Evolutionary conservation across 1,140 invertebrate genomes (phyloP).

Genomic region (Drosophila parabipectinata): DNA sequence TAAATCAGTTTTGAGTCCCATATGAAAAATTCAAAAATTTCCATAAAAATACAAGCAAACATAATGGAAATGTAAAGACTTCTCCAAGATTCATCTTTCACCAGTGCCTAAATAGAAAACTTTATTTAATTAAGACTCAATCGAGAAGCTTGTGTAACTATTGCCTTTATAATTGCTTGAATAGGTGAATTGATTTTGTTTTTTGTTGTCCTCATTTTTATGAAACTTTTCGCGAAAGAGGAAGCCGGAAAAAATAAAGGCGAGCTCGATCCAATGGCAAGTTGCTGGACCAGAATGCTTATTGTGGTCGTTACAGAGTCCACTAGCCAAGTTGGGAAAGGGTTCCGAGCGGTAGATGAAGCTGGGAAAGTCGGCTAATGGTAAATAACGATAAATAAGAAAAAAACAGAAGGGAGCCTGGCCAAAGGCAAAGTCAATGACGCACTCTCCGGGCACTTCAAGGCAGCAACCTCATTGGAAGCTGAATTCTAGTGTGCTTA

Average conservation of each 20-base stretch:
- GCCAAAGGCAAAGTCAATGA: constrained; percentile 78
- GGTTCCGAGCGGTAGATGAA: neutral
- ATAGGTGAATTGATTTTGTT: constrained; percentile 70
- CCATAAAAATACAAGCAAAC: neutral
- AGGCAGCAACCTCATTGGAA: constrained; percentile 41
- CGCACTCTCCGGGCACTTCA: constrained; percentile 42
- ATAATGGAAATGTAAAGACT: too few species aligned
- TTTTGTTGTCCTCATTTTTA: constrained; percentile 30
- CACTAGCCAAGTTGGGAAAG: constrained; percentile 17
- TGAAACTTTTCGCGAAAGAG: constrained; percentile 33
- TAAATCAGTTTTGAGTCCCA: constrained; percentile 20
- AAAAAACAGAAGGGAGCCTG: constrained; percentile 67
- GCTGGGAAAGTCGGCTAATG: constrained; percentile 43
- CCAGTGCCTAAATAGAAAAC: neutral
- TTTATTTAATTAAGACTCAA: constrained; percentile 51
- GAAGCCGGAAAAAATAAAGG: constrained; percentile 38
- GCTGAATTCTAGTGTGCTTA: constrained; percentile 64
- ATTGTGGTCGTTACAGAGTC: constrained; percentile 52
- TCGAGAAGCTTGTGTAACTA: constrained; percentile 32
- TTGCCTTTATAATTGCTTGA: constrained; percentile 58
- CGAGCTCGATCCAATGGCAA: neutral
- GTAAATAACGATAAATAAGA: constrained; percentile 79
- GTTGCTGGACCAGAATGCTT: constrained; percentile 50
- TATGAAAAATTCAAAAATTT: neutral
- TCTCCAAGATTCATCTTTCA: too few species aligned